These are phyloP conservation scores for Hermetia illucens DNA, from an alignment of 1,140 invertebrate species.

Conservation along the genomic window DNA sequence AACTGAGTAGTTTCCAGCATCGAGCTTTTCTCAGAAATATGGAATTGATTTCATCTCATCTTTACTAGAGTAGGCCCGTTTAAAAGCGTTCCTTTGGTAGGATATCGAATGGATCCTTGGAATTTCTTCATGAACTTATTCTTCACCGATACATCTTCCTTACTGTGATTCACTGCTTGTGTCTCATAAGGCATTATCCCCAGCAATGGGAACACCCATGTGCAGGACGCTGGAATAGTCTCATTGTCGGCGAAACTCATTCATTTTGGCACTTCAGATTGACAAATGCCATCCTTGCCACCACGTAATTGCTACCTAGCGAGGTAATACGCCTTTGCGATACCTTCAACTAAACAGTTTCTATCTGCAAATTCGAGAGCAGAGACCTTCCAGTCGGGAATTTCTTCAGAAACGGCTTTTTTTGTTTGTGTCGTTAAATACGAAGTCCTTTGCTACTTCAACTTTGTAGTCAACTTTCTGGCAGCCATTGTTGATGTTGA, in stretches of 20 bases:
- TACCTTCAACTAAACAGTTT: conserved; percentile 73
- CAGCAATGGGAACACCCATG: conserved; percentile 86
- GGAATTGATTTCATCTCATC: conserved; percentile 80
- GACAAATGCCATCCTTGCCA: conserved; percentile 46
- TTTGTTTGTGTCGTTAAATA: conserved; percentile 85
- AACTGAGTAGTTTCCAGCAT: conserved; percentile 86
- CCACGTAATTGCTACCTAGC: conserved; percentile 68
- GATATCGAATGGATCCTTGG: conserved; percentile 75
- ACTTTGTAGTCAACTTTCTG: conserved; percentile 75
- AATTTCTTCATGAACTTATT: conserved; percentile 55
- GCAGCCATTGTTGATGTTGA: too few relatives aligned
- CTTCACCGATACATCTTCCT: conserved; percentile 61
- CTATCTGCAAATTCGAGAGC: conserved; percentile 78
- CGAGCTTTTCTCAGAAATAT: conserved; percentile 96
- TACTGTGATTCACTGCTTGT: conserved; percentile 59
- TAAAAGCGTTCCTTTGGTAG: conserved; percentile 90
- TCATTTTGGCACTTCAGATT: conserved; percentile 79
- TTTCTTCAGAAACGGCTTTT: conserved; percentile 68
- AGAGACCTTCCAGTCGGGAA: conserved; percentile 88
- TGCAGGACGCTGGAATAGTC: conserved; percentile 73
- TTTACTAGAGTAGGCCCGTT: conserved; percentile 89
- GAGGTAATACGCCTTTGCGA: conserved; percentile 88
- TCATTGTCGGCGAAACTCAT: conserved; percentile 77
- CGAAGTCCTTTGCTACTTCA: conserved; percentile 63
- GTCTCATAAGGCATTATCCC: conserved; percentile 79